Conservation (phyloP, 1,140 invertebrate species). For the Phymorhynchus buccinoides region DNA sequence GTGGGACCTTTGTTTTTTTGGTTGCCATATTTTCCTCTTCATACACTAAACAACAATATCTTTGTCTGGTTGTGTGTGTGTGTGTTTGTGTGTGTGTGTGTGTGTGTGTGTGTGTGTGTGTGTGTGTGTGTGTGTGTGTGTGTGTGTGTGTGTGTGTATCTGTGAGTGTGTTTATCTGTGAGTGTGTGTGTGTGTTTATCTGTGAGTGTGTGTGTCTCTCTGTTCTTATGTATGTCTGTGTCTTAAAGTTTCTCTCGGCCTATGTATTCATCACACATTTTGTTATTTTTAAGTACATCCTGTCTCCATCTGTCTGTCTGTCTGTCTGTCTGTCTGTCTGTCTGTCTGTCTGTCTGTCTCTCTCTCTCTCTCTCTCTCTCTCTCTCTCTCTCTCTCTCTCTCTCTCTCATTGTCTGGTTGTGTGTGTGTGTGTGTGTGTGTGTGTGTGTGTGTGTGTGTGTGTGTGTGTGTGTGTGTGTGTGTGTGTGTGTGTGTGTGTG, state of each 20-base stretch:
- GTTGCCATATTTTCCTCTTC: no score
- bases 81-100: no score
- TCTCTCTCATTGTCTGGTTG: background rate
- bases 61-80: no score
- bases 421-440: background rate
- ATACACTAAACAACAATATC: no score
- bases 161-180: no score
- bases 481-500: background rate
- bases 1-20: no score
- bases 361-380: slow-evolving; percentile 2
- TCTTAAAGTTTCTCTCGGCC: background rate
- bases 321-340: background rate
- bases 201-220: background rate
- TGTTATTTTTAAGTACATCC: background rate
- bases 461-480: slow-evolving; percentile 1
- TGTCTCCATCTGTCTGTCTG: background rate
- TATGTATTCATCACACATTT: background rate
- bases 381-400: slow-evolving; percentile 18
- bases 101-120: no score
- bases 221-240: background rate
- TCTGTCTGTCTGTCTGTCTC: background rate
- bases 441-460: background rate
- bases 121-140: no score
- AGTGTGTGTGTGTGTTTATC: no score
- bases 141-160: no score